Conservation (phyloP, 2,113 vertebrate species). For the Carettochelys insculpta region DNA sequence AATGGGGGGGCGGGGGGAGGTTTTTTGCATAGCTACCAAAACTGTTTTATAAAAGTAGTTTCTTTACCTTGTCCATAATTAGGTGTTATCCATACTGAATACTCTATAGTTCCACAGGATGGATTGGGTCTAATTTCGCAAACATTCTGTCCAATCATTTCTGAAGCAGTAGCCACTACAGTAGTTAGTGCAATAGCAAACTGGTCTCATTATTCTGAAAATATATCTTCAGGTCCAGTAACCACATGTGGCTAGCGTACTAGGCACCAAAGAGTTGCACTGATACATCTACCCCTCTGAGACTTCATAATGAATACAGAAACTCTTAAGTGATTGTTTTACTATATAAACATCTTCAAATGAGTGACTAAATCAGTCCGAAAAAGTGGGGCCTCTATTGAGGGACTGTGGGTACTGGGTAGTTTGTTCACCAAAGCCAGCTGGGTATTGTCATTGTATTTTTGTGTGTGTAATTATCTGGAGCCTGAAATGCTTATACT, state of each 20-base stretch:
- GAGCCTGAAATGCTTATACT: not conserved
- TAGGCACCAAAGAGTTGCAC: too few species aligned
- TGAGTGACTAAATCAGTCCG: not conserved
- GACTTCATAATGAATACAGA: too few species aligned
- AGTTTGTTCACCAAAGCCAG: too few species aligned
- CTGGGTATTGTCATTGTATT: not conserved
- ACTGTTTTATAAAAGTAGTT: not conserved
- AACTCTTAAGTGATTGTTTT: not conserved
- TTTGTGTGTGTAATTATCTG: not conserved
- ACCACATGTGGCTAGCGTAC: too few species aligned
- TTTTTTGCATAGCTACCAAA: not conserved
- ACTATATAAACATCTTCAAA: not conserved
- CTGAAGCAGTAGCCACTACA: too few species aligned
- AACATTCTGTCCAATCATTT: too few species aligned
- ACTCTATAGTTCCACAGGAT: too few species aligned
- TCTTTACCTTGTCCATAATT: not conserved
- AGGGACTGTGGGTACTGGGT: not conserved
- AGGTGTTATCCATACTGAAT: not conserved
- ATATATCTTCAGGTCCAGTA: too few species aligned
- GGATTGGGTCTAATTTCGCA: too few species aligned
- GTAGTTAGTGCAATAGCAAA: too few species aligned
- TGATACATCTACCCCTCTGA: too few species aligned
- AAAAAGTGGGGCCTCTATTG: not conserved
- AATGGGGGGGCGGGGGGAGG: not conserved
- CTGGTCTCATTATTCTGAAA: too few species aligned